Conservation (phyloP, 2,113 vertebrate genomes). For the Heteronetta atricapilla region DNA sequence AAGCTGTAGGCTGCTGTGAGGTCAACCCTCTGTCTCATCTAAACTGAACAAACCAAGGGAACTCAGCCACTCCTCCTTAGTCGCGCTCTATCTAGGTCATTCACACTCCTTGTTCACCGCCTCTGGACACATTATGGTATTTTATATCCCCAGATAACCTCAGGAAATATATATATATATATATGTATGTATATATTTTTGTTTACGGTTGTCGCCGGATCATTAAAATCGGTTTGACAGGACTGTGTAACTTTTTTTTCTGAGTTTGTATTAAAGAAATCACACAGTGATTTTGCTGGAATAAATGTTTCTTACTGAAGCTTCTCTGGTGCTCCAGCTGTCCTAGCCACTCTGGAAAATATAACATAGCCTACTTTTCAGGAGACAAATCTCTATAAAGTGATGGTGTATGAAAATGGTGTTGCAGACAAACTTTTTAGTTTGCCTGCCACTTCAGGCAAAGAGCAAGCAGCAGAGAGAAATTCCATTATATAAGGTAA, state of each 20-base stretch:
- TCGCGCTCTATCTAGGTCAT: not conserved
- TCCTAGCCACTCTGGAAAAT: not conserved
- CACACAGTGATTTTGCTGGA: not conserved
- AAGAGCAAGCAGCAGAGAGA: not conserved
- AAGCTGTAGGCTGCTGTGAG: no score
- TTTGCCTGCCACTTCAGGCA: not conserved
- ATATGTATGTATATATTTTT: no score
- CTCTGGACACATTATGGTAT: not conserved
- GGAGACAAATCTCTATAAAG: not conserved
- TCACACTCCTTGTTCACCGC: not conserved
- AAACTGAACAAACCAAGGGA: not conserved
- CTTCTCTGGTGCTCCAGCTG: not conserved
- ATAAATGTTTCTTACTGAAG: not conserved
- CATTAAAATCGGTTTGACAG: no score
- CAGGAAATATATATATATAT: no score
- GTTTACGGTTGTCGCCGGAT: no score
- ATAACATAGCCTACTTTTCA: not conserved
- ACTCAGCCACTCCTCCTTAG: not conserved
- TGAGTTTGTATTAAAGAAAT: not conserved
- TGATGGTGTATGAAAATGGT: not conserved
- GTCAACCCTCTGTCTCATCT: no score
- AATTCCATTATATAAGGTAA: not conserved
- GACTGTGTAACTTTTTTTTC: not conserved
- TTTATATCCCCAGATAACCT: not conserved
- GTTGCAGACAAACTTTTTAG: not conserved